Percentiles rank a stretch among this genome's conserved stretches.
Conservation (phyloP, 92 coral and sea anemone species). For the Epizoanthus illoricatus region DNA sequence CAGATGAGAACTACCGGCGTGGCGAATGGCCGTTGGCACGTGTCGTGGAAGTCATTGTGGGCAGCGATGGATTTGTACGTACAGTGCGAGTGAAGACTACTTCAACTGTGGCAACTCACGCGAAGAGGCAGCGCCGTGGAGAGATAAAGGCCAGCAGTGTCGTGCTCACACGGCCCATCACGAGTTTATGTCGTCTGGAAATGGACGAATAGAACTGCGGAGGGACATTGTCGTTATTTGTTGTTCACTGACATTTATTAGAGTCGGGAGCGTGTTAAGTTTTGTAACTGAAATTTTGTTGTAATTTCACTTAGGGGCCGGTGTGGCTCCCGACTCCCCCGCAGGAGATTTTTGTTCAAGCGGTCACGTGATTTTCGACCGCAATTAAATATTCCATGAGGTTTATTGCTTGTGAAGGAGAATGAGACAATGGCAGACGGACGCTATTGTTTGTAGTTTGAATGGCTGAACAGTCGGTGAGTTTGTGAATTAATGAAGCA, state of each 20-base stretch:
- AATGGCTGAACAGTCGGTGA: no score
- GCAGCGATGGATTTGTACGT: constrained; percentile 26
- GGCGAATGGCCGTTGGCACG: constrained; percentile 27
- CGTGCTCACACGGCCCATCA: background rate
- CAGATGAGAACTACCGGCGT: constrained; percentile 24
- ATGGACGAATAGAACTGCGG: background rate
- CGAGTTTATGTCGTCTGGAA: background rate
- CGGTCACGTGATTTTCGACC: no score
- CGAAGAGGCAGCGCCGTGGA: constrained; percentile 18
- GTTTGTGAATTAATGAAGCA: no score
- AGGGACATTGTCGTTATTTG: background rate
- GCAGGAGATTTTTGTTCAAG: no score
- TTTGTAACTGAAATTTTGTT: background rate
- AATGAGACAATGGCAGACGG: no score
- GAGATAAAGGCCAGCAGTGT: background rate
- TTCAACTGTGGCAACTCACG: constrained; percentile 29
- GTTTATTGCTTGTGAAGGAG: no score
- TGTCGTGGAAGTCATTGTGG: constrained; percentile 10
- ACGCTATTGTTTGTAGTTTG: no score
- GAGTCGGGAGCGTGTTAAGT: background rate
- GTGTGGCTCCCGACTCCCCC: background rate
- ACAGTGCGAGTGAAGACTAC: constrained; percentile 25
- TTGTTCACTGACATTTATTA: background rate
- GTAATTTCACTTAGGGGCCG: background rate
- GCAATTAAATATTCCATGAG: no score